Base-by-base conservation (phyloP, 2,113 vertebrate species). In the Pyrgilauda ruficollis region DNA sequence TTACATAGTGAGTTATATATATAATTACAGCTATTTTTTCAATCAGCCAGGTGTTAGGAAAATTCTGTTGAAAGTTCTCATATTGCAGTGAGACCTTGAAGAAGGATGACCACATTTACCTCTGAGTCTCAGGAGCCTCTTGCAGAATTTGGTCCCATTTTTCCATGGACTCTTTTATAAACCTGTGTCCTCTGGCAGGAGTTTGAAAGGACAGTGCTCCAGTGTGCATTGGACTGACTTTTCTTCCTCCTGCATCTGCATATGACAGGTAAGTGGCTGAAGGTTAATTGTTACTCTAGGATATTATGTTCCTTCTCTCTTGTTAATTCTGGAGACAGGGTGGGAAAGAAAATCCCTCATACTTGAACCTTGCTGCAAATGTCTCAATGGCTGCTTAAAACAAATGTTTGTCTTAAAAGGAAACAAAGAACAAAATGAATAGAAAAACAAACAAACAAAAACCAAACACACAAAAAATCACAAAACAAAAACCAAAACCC, bases 201-300 rank as follows among this genome's bases (percentile, higher is more conserved):
- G 59, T 78, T 55, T 18, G 52, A 52, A 95, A 96, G 90, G 90
- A 69, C 37, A 0, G 37, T 33, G 43, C 75, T 75, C 89, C n/a
- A 43, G 55, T 17, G 56, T 84, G 47, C 76, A 37, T 78, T 88
- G 79, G 24, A 1, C n/a, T 63, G 78, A 90, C 67, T 95, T 87
- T 94, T 61, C 68, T 67, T 77, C 79, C 83, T 53, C 68, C 84
- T 89, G 72, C 79, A 85, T 94, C 90, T 94, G 83, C 92, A 84
- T 75, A 56, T n/a, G 89, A 90, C 93, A 97, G 87, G 87, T 46
- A 80, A 89, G 43, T 9, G 2, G 58, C 44, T 96, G 95, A 96
- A 97, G 94, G 94, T 93, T 97, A 96, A 95, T 94, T 96, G 93
- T 95, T 83, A 76, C 91, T 96, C 46, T 75, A 69, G 89, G 91